A percentile compares a stretch with the other conserved stretches of the same genome.
phyloP scores from a whole-genome alignment of 2,797 vertebrate genomes.

The Melanotaenia boesemani region DNA sequence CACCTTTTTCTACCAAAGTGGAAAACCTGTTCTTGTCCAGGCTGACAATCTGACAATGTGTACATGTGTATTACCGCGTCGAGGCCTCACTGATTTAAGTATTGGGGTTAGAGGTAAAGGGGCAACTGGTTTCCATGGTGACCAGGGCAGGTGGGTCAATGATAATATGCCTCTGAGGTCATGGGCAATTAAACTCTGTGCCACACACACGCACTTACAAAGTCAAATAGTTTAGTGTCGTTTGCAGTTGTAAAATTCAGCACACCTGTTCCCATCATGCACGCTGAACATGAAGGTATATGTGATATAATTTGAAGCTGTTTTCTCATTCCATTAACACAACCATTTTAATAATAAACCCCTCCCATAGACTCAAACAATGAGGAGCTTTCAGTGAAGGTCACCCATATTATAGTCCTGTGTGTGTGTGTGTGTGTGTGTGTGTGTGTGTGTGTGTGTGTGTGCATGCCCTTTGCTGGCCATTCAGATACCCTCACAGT shows the following conservation, averaged over 20 bases:
- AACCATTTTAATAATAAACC: slow-evolving; percentile 44
- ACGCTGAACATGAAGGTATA: not conserved
- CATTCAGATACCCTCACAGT: slow-evolving; percentile 57
- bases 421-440: slow-evolving; percentile 32
- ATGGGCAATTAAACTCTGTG: slow-evolving; percentile 4
- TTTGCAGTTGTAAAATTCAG: slow-evolving; percentile 20
- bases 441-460: slow-evolving; percentile 28
- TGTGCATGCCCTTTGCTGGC: slow-evolving; percentile 18
- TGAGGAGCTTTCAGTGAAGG: slow-evolving; percentile 65
- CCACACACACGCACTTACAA: not conserved
- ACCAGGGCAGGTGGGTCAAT: slow-evolving; percentile 28
- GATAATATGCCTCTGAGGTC: slow-evolving; percentile 22
- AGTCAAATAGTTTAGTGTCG: slow-evolving; percentile 14
- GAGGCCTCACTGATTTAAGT: slow-evolving; percentile 22
- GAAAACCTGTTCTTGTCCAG: not conserved
- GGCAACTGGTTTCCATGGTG: slow-evolving; percentile 36
- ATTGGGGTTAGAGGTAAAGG: slow-evolving; percentile 28
- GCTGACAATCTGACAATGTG: slow-evolving; percentile 15
- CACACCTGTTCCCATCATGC: slow-evolving; percentile 37
- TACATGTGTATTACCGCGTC: not conserved
- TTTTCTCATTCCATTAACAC: slow-evolving; percentile 7
- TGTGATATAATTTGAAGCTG: slow-evolving; percentile 9
- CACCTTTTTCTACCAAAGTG: not conserved
- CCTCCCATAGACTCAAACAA: slow-evolving; percentile 63
- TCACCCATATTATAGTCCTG: slow-evolving; percentile 57